Base-by-base conservation (phyloP, 1,140 invertebrate species). In the Bathynomus jamesi region DNA sequence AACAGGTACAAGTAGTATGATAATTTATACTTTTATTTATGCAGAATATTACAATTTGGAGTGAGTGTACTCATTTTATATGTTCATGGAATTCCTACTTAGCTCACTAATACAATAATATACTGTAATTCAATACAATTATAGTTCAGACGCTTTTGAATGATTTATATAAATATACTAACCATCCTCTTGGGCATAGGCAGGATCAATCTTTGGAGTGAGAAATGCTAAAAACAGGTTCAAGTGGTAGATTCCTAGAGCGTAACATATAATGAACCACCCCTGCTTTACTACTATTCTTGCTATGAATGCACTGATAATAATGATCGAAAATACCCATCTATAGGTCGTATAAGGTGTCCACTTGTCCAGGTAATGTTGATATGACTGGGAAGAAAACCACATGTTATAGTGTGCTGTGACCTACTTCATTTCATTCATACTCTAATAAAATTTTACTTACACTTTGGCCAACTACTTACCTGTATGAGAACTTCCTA, bases 161-260 rank as follows among this genome's bases (percentile, higher is more conserved):
- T n/a, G n/a, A n/a, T n/a, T n/a, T n/a, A 65, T 31, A 72, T 40
- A 32, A 8, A 28, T 32, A 28, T 28, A 72, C 77, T 78, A 87
- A 91, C 92, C 93, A 84, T 94, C 91, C 83, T 93, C 93, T 83
- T 95, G 85, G 72, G 81, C 88, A 85, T 95, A 88, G 40, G 93
- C 93, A 78, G 96, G 97, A 88, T 99, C 96, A 80, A 98, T 97
- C 87, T 98, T 99, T 80, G 98, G 97, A 80, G 97, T 96, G 70
- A 99, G 87, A 87, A 99, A 99, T 85, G 95, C 94, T 85, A 99
- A 96, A 84, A 99, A 98, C 82, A 99, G 87, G 86, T 99, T 99
- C 80, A 99, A 87, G 82, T 99, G 93, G 85, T 99, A 99, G 81
- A 99, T 99, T 78, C 96, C 96, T 80, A 99, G 84, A 24, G 94